phyloP scores from a whole-genome alignment of 2,113 vertebrate species.

The Ammodytes dubius region DNA sequence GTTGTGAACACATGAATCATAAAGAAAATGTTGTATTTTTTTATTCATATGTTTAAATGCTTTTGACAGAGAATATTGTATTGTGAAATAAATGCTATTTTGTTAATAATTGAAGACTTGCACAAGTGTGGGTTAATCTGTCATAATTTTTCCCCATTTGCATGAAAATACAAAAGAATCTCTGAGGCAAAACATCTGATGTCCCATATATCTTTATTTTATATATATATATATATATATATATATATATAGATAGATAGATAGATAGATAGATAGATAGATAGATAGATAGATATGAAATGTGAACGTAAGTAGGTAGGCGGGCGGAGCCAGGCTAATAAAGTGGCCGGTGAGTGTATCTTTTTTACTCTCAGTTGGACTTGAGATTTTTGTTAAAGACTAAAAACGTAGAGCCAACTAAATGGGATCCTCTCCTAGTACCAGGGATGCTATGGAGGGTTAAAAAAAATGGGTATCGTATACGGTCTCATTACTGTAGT shows the following conservation, averaged over 20 bases:
- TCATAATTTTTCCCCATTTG: no score
- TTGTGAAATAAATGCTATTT: conserved; percentile 66
- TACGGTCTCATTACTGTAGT: no score
- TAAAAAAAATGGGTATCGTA: neutral
- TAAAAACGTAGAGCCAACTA: neutral
- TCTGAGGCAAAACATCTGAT: no score
- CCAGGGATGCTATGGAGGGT: neutral
- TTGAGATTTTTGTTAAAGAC: neutral
- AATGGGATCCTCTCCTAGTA: neutral
- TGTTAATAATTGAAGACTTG: conserved; percentile 19
- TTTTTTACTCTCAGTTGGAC: neutral
- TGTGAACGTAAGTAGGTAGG: no score
- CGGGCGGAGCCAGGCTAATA: no score
- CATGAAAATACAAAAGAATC: no score
- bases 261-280: no score
- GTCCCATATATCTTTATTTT: neutral
- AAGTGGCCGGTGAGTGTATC: no score
- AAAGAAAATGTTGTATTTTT: conserved; percentile 69
- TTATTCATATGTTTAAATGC: conserved; percentile 31
- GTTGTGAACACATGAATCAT: neutral
- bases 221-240: no score
- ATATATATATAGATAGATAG: no score
- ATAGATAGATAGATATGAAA: no score
- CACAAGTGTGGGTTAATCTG: neutral
- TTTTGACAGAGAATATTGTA: conserved; percentile 48